Evolutionary conservation across 2,113 vertebrate species (phyloP), one percentile per base, ranked within the genome.

Genomic region (Oophaga pumilio): DNA sequence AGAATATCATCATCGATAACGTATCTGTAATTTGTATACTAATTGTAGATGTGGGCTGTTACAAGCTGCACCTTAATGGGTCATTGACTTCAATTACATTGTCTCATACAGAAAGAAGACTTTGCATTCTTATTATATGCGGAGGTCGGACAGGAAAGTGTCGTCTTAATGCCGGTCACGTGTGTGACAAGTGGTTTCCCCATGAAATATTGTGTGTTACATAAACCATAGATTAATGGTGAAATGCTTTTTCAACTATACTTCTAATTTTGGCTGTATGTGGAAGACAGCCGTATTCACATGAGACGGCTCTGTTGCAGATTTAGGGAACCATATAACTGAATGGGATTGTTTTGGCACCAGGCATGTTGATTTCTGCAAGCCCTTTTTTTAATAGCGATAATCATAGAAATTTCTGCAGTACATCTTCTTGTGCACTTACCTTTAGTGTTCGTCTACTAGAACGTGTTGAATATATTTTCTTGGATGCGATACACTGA

Each of bases 51-150:
- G 85, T 50, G 20, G 66, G 53, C 50, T 87, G 64, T 80, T 82
- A 81, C 85, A 81, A 79, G 82, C 74, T 74, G 86, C 68, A 49
- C 68, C 76, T 87, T 82, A 82, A 68, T 87, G 86, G 56, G 33
- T 82, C 86, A 82, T 87, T 87, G 86, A 69, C 68, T 82, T 82
- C 68, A 82, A 53, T 82, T 62, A 82, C 56, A 53, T 60, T 62
- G 56, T 57, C 77, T 81, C 20, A 14, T 87, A 50, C 56, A n/a
- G 56, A 87, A 57, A n/a, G 56, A 87, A 57, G 59, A 33, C 28
- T 80, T 79, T 64, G 85, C 33, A 18, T 59, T 80, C 49, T 81
- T 24, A 20, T 76, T 26, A 59, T 71, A 66, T 79, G 76, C 17
- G 69, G 62, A 76, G 74, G 33, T 8, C 52, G 52, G 71, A 8